Evolutionary conservation across 2,113 vertebrate species (phyloP), one percentile per base, ranked within the genome.

Genomic region (Chrysochloris asiatica): DNA sequence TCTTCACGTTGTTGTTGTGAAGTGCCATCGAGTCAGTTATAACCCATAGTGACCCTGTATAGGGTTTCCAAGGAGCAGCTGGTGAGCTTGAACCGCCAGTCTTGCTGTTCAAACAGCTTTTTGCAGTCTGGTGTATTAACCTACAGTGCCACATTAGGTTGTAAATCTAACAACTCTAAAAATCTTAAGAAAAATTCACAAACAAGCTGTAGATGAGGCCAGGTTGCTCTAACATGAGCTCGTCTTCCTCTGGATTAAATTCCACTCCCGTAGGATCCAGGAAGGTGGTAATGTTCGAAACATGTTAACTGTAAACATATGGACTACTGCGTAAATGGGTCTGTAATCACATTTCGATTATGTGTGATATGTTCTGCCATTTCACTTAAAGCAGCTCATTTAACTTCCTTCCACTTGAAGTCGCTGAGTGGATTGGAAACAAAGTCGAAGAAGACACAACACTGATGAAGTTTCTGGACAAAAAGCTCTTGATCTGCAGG

Each of bases 281-380:
- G 99, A 99, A n/a, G 99, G 99, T 10, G 99, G 99, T 97, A 99
- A 98, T 33, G 99, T 99, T 97, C 99, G 97, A 94, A 99, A 99
- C 99, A 99, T 99, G 97, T 99, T 99, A 96, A 99, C 98, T 97
- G 99, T 97, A 98, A 99, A 99, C 99, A 99, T 98, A 95, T 99
- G 99, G 83, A 99, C 99, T 96, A 99, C 99, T 7, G 99, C 99
- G 97, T 99, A 99, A 97, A 99, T 99, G 72, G 99, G 99, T 99
- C 99, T 1, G 99, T 99, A 98, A 99, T 99, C 96, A 99, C 99
- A 38, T 99, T 99, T 88, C 99, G 98, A 97, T 99, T 99, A 95
- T 99, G 99, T 79, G 99, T 99, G 98, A 99, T 99, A 90, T 99
- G 99, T 95, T 99, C 99, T 96, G 99, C 99, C 99, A 99, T 99